Conservation (phyloP, 2,797 vertebrate species). For the Pteropus rufus region DNA sequence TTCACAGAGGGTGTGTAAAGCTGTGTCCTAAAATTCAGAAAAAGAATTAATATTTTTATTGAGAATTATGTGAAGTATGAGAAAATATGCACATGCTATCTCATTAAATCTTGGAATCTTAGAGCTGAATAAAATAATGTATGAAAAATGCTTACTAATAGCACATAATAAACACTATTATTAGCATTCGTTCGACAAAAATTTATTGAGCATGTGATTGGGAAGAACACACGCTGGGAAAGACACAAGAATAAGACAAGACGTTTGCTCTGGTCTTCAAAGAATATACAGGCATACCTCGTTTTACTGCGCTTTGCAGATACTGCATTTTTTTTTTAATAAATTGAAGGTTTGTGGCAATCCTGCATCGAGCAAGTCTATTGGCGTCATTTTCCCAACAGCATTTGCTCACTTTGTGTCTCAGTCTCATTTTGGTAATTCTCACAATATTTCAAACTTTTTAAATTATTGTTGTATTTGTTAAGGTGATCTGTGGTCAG, state of each 20-base stretch:
- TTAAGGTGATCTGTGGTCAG: no score
- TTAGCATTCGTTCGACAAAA: not conserved
- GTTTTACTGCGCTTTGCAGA: not conserved
- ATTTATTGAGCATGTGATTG: not conserved
- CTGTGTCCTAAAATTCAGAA: not conserved
- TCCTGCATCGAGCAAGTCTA: no score
- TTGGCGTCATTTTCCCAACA: not conserved
- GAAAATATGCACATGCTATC: not conserved
- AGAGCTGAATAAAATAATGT: not conserved
- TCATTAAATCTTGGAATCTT: not conserved
- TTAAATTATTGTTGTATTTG: no score
- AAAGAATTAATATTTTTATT: not conserved
- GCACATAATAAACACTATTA: not conserved
- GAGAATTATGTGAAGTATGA: not conserved
- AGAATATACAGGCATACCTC: not conserved
- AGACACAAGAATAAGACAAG: not conserved
- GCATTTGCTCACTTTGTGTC: not conserved
- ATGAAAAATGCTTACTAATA: slow-evolving; percentile 6
- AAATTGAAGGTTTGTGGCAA: no score
- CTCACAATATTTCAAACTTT: no score
- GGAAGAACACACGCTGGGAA: not conserved
- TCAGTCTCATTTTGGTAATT: no score
- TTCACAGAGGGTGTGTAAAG: not conserved
- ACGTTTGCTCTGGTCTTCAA: not conserved
- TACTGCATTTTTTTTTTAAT: not conserved